Evolutionary conservation across 1,140 invertebrate genomes (phyloP), one percentile per base, ranked within the genome.

Genomic region (Leptonema lineaticorne): DNA sequence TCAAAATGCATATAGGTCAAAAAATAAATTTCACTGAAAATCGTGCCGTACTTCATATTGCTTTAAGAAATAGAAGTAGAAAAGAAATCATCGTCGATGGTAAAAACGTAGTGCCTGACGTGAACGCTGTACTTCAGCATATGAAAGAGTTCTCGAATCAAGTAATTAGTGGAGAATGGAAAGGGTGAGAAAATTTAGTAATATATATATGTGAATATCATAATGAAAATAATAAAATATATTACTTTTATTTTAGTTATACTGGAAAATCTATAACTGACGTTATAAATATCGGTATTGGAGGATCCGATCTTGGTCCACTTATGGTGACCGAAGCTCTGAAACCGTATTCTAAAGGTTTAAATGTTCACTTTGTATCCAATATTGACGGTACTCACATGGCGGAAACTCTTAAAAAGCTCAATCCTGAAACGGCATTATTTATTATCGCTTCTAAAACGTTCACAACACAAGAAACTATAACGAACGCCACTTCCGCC

Each of bases 401-500:
- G 74, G 94, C 93, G 3, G 95, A 98, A 82, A 93, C 92, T 11
- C 82, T 99, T 50, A 96, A 96, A 76, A 91, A 91, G 75, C 78
- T 99, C 4, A 88, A 93, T 80, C 91, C 96, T 2, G 96, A 99
- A 79, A 97, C 96, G 0, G 92, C 93, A 2, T 82, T 99, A 1
- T 99, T 99, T 81, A 97, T 99, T 75, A 95, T 99, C 78, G 97
- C 97, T 9, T 99, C 96, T 1, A 99, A 99, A 84, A 99, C 97
- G 0, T 99, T 98, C 78, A 99, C 97, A 8, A 99, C 98, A 1
- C 97, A 99, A 80, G 98, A 99, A 86, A 99, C 98, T 1, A 98
- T 99, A 71, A 99, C 97, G 16, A 99, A 99, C 84, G 97, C 98
- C 4, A 92, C 89, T 3, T 97, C 97, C 14, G 97, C 98, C 0